Evolutionary conservation across 35 echinoderm and acorn worm genomes (phyloP).

Genomic region (Ophioderma brevispina): DNA sequence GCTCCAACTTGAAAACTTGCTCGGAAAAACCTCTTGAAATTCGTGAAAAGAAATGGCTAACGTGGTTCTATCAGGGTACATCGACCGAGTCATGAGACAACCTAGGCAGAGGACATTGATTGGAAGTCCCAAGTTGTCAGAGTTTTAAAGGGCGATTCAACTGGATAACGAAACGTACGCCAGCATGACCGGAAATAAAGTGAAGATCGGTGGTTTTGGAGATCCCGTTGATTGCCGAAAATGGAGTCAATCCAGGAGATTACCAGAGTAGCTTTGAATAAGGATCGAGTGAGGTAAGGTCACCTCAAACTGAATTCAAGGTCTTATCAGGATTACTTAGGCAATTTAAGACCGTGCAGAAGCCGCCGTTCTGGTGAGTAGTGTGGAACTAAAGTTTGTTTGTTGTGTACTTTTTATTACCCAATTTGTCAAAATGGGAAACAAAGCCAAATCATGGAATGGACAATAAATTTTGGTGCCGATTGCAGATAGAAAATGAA

Average conservation of each 20-base stretch:
- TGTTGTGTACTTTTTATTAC: no score
- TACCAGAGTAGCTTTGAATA: conserved; percentile 70
- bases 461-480: no score
- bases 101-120: conserved; percentile 67
- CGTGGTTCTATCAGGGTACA: conserved; percentile 78
- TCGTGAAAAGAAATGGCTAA: conserved; percentile 88
- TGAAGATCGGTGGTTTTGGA: conserved; percentile 85
- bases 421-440: no score
- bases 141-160: conserved; percentile 80
- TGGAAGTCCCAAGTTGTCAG: conserved; percentile 82
- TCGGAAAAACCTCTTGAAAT: conserved; percentile 59
- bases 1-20: conserved; percentile 4
- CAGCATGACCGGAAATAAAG: conserved; percentile 55
- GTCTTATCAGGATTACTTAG: conserved; percentile 84
- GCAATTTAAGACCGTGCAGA: conserved; percentile 79
- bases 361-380: no score
- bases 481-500: no score
- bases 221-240: conserved; percentile 80
- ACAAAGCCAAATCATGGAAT: no score
- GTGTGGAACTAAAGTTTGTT: no score
- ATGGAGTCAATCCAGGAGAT: conserved; percentile 73
- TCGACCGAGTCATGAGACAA: conserved; percentile 74
- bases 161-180: conserved; percentile 47
- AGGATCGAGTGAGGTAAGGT: conserved; percentile 37
- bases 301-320: conserved; percentile 90